Evolutionary conservation across 1,140 invertebrate species (phyloP), one percentile per base, ranked within the genome.

Genomic region (Drosophila murphyi): DNA sequence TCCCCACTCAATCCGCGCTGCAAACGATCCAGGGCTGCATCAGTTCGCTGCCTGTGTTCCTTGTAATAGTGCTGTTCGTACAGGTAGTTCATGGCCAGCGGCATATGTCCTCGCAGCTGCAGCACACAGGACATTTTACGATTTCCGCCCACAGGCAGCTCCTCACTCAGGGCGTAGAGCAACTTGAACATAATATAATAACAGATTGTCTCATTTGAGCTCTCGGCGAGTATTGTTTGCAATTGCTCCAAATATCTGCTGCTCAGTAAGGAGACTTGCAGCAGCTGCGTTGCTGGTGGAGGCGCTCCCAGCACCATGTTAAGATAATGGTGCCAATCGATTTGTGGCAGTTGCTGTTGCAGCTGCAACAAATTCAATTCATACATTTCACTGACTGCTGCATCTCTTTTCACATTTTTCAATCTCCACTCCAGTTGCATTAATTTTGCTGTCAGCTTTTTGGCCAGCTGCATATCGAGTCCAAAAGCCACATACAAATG

Each of bases 101-200:
- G 78, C 83, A 88, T 82, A 50, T 76, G 70, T 5, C 72, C 68
- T 10, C 81, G 65, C 39, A 88, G 29, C 41, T 82, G 68, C 41
- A 59, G n/a, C 3, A 88, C 43, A 28, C 83, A 88, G 39, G 45
- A 39, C 7, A 62, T 52, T 5, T 56, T 39, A n/a, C 45, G 50
- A 2, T 47, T 51, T 8, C 47, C 57, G 10, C 54, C n/a, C n/a
- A 20, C 5, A 8, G 83, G 83, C 56, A 87, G 54, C 59, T 87
- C 78, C 12, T 57, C 72, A 32, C 47, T 79, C 4, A 81, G 32
- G 3, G 51, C 35, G 8, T 75, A 79, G 56, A 88, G 72, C 45
- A 88, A 59, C 63, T 88, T 88, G 52, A 88, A 72, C 83, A 88
- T 88, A 5, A 88, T 65, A 55, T 88, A 88, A 64, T 82, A 75